Base-by-base conservation (phyloP, 2,888 invertebrate genomes). In the Magallana nippona region DNA sequence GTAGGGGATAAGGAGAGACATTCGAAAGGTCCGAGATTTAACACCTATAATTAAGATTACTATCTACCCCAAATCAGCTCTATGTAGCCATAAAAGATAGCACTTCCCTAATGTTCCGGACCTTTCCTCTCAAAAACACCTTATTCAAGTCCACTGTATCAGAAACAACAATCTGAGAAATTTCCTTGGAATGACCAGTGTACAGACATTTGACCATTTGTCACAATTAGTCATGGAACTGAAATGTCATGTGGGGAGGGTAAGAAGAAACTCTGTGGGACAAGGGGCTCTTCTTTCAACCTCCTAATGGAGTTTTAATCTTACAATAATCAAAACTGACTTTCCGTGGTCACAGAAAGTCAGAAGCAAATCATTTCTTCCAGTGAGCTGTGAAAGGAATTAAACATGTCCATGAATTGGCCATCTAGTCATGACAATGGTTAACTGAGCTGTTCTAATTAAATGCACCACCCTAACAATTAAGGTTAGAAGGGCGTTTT, bases 321-420 rank as follows among this genome's bases (percentile, higher is more conserved):
- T 71, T 71, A 71, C 71, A 71, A 71, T 71, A 71, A 71, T 71
- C 71, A 27, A 71, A 71, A 71, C 71, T 71, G 71, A 71, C 71
- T 71, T 22, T 71, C 71, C 11, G 13, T 71, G 71, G 79, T 58
- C 79, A 80, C 22, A 57, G 79, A 80, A 15, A 80, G 15, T 80
- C 57, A 32, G 79, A 57, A 57, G 57, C 79, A 80, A 80, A 80
- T 80, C 27, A 80, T 56, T 56, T 80, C 79, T 80, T 80, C 58
- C 71, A 71, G 22, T 71, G 71, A 71, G 27, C 27, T 71, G 71
- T 71, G 71, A 71, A 71, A 71, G 71, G 71, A 71, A 71, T 71
- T 71, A 71, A 71, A 27, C 15, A 27, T 71, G 71, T 71, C 32
- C 71, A 27, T 71, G 71, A 71, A 71, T 71, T 71, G 71, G 71